These are phyloP conservation scores for Cheilosia urbana DNA, from an alignment of 2,888 invertebrate species.

Conservation along the genomic window DNA sequence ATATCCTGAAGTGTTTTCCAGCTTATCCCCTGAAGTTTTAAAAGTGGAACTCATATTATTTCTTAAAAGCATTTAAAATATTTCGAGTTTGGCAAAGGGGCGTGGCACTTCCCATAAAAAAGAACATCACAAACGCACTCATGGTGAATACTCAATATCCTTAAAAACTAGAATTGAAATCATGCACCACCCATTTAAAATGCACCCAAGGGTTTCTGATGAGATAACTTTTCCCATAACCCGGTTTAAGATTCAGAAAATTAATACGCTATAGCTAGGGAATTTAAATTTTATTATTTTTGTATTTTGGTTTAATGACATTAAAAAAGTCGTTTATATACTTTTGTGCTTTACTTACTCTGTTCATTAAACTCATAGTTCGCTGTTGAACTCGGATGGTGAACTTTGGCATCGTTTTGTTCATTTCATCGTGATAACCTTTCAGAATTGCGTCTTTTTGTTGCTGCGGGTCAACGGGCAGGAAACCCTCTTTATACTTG, in stretches of 20 bases:
- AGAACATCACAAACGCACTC: no score
- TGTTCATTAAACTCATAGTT: slow-evolving; percentile 81
- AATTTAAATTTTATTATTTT: not conserved
- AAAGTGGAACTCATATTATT: no score
- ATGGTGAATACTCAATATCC: no score
- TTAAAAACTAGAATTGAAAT: no score
- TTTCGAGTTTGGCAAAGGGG: rapidly evolving
- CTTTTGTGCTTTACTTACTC: slow-evolving; percentile 81
- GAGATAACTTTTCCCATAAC: not conserved
- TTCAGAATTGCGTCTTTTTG: slow-evolving; percentile 80
- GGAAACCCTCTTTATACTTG: slow-evolving; percentile 80
- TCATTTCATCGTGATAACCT: slow-evolving; percentile 77
- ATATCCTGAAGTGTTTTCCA: no score
- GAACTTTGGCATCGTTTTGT: slow-evolving; percentile 78
- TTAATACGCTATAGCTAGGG: not conserved
- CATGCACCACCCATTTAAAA: no score
- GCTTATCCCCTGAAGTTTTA: no score
- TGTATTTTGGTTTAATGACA: not conserved
- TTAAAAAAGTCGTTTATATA: not conserved
- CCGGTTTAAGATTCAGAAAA: not conserved
- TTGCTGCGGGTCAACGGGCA: slow-evolving; percentile 81
- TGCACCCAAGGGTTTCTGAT: no score
- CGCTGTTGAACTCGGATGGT: slow-evolving; percentile 80
- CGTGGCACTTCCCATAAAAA: no score
- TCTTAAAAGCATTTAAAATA: no score